Base-by-base conservation (phyloP, 2,888 invertebrate genomes). In the Meiosimyza platycephala region DNA sequence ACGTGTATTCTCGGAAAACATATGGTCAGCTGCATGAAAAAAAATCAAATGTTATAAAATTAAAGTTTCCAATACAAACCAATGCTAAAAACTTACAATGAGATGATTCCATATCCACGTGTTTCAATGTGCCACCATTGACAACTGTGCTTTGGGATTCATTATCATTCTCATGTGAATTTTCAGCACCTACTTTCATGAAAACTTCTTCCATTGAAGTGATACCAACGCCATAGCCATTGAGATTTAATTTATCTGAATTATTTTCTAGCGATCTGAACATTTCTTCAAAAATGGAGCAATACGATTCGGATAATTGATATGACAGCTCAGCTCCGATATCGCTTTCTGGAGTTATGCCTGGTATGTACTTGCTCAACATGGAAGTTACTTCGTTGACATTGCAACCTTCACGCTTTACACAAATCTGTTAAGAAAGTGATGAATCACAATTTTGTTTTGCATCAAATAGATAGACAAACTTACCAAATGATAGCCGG, bases 201-300 rank as follows among this genome's bases (percentile, higher is more conserved):
- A 94, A 94, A 0, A 95, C 95, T 87, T 95, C 95, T 87, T 95
- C 95, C 85, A 95, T 89, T 0, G 94, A 94, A 1, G 95, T 95
- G n/a, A 94, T 90, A 3, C 93, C 91, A 48, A 94, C 91, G 4
- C 95, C 95, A 84, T 93, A 95, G 83, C 93, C 93, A 72, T 90
- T 90, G 67, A 93, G 91, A 11, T 90, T 91, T 33, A 95, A 88
- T 2, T 82, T 82, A 0, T 86, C 82, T 40, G 89, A 88, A 66
- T 90, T 88, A 0, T 81, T 82, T 83, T 94, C 94, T 50, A 94
- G 85, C 70, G 92, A 90, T 52, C 85, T 86, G 70, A 94, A 88
- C 89, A 94, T 90, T 6, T 87, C 84, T 80, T 93, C 91, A 83
- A 93, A 93, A 11, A 87, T 79, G 55, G 88, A 82, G 0, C 91